phyloP scores from a whole-genome alignment of 2,113 vertebrate species.

The Amphilophus citrinellus region DNA sequence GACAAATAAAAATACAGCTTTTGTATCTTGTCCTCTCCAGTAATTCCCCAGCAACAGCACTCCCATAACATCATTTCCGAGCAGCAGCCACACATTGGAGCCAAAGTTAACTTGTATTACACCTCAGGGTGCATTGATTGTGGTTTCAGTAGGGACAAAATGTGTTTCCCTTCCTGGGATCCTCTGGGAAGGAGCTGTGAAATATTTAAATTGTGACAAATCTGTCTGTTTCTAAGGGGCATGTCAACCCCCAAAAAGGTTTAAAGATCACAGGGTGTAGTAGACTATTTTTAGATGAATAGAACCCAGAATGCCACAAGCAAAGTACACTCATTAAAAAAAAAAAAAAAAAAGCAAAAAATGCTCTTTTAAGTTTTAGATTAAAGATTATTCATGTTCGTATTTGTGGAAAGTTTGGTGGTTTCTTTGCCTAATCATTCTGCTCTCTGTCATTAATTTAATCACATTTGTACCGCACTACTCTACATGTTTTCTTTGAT shows the following conservation, averaged over 20 bases:
- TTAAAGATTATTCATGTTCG: not conserved
- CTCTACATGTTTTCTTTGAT: not conserved
- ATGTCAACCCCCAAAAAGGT: constrained; percentile 20
- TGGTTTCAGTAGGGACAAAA: constrained; percentile 31
- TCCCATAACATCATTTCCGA: constrained; percentile 32
- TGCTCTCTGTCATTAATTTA: not conserved
- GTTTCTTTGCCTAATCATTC: not conserved
- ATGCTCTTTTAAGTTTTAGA: not conserved
- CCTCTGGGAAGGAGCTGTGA: constrained; percentile 10
- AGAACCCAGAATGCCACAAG: not conserved
- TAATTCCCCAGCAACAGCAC: constrained; percentile 16
- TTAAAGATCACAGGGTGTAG: not conserved
- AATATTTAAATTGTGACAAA: constrained; percentile 34
- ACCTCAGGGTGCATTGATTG: constrained; percentile 46
- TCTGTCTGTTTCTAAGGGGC: constrained; percentile 42
- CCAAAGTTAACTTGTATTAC: constrained; percentile 44
- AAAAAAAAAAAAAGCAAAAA: no score
- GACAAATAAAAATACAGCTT: not conserved
- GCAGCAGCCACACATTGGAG: constrained; percentile 33
- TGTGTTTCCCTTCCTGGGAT: constrained; percentile 2
- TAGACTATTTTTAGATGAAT: constrained; percentile 1
- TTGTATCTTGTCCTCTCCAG: not conserved
- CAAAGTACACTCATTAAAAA: not conserved
- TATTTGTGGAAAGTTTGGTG: not conserved
- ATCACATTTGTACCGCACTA: not conserved